Base-by-base conservation (phyloP, 2,113 vertebrate genomes). In the Brachyhypopomus occidentalis region DNA sequence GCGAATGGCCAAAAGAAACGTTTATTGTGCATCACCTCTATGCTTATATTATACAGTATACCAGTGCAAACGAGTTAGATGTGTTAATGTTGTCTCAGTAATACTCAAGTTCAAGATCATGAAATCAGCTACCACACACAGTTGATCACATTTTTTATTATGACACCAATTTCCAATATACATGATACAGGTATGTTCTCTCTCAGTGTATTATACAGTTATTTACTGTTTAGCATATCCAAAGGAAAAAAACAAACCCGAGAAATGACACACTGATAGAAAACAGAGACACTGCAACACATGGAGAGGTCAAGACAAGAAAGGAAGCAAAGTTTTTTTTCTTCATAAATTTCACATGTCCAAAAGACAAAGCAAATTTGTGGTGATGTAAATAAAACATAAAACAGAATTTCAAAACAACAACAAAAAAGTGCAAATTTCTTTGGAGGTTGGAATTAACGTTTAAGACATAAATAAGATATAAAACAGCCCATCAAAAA, bases 121-220 rank as follows among this genome's bases (percentile, higher is more conserved):
- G 17, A 17, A 14, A 78, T 22, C 59, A 90, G 90, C 92, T 88
- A 92, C 91, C 92, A 90, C 93, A 88, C 90, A 88, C 88, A 90
- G 90, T 88, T 95, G 91, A 92, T 93, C 93, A 52, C 92, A 87
- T 97, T 97, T 96, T 97, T 98, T 97, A 97, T 92, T 94, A 95
- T 95, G 94, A 98, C 96, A 95, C 93, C 89, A 89, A 96, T 94
- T 96, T 96, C 92, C 95, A 96, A 98, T 97, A 95, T 98, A 98
- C 97, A 99, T 94, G 94, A 94, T 94, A 95, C 94, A 93, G 94
- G 95, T 95, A 96, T 92, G 64, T 91, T 92, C 88, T 93, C 94
- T 92, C 90, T 95, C 94, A 94, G 92, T 94, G 94, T 97, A 97
- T 96, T 93, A 94, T 96, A 97, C 96, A 98, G 93, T 90, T 95